Evolutionary conservation across 1,140 invertebrate genomes (phyloP).

Genomic region (Physella acuta): DNA sequence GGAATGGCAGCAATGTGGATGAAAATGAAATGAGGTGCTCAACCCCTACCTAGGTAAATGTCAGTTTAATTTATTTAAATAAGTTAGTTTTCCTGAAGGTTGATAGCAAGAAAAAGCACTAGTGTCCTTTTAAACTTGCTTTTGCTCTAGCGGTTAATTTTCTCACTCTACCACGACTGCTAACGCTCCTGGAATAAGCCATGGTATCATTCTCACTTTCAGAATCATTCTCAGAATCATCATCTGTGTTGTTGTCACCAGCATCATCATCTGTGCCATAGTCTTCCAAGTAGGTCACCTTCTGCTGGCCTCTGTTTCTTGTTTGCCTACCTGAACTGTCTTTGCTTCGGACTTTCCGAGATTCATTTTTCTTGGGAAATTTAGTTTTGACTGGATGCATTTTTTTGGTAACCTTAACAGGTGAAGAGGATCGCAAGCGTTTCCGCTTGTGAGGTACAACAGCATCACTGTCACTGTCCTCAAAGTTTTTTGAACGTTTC

Average conservation of each 20-base stretch:
- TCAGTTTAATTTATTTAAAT: no score
- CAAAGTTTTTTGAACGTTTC: neutral
- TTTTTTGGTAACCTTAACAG: neutral
- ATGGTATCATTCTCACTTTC: conserved; percentile 19
- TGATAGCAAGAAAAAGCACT: neutral
- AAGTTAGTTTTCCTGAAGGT: no score
- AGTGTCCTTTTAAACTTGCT: conserved; percentile 54
- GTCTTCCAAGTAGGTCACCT: conserved; percentile 55
- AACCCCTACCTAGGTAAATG: no score
- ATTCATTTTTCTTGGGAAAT: neutral
- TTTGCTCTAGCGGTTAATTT: conserved; percentile 78
- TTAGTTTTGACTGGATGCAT: neutral
- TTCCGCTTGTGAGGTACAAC: neutral
- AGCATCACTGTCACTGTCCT: conserved; percentile 7
- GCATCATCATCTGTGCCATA: conserved; percentile 46
- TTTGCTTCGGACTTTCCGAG: neutral
- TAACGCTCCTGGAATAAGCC: conserved; percentile 60
- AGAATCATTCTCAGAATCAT: conserved; percentile 23
- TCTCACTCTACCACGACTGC: conserved; percentile 80
- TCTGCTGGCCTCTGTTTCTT: conserved; percentile 54
- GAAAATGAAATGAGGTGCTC: no score
- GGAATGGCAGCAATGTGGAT: no score
- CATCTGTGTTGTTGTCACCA: conserved; percentile 27
- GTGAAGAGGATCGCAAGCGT: conserved; percentile 1
- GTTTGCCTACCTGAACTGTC: conserved; percentile 33